Evolutionary conservation across 2,113 vertebrate species (phyloP).

Genomic region (Amphilophus citrinellus): DNA sequence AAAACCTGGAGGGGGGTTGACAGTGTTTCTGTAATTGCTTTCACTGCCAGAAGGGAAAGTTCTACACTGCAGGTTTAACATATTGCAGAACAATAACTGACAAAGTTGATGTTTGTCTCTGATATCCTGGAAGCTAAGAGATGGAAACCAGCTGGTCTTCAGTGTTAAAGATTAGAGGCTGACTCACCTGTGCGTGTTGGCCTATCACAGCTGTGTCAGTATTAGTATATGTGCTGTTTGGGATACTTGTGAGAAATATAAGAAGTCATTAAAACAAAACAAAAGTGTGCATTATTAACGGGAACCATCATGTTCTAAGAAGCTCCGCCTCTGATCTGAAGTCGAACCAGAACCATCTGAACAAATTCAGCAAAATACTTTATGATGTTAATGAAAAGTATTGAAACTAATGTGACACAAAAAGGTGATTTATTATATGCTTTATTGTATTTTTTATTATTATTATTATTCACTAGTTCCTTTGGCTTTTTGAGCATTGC

Average conservation of each 20-base stretch:
- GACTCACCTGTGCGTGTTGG: not conserved
- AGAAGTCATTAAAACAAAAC: not conserved
- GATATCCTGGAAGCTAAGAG: not conserved
- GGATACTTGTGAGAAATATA: not conserved
- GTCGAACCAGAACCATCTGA: not conserved
- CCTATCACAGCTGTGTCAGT: not conserved
- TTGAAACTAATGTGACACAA: no score
- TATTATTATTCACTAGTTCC: rapidly evolving
- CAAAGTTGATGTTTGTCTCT: not conserved
- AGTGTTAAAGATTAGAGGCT: not conserved
- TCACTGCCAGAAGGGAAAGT: not conserved
- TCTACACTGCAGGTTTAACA: not conserved
- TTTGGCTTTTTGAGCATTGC: rapidly evolving
- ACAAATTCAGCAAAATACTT: not conserved
- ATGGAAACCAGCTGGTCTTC: not conserved
- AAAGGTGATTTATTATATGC: not conserved
- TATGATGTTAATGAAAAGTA: not conserved
- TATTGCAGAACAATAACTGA: not conserved
- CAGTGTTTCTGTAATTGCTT: not conserved
- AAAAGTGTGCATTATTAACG: not conserved
- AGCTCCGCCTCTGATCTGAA: not conserved
- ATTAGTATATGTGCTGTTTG: rapidly evolving
- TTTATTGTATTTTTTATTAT: not conserved
- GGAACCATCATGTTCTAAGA: no score
- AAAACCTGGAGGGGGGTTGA: not conserved